phyloP scores from a whole-genome alignment of 2,797 vertebrate genomes.

The Buceros bicornis region DNA sequence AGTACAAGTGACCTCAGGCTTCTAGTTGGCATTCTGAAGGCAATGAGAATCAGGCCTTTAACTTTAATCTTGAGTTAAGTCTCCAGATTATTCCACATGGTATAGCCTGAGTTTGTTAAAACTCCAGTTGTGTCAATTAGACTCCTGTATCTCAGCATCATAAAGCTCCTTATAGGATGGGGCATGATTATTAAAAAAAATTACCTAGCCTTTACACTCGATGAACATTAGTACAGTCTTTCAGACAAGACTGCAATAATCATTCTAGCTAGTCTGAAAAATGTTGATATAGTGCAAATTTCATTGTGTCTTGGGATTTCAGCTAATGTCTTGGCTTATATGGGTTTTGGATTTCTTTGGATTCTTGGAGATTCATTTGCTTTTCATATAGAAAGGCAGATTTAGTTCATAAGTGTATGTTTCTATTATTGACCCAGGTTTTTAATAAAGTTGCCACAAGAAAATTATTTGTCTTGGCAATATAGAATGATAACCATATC shows the following conservation, averaged over 20 bases:
- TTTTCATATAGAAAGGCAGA: background rate
- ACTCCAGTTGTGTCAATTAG: background rate
- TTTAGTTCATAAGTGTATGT: background rate
- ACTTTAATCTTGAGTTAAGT: conserved; percentile 9
- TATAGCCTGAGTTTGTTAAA: background rate
- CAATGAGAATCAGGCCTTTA: conserved; percentile 1
- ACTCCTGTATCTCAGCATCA: background rate
- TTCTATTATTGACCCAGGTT: background rate
- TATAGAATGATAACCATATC: background rate
- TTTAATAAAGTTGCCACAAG: background rate
- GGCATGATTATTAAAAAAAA: background rate
- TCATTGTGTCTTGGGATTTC: background rate
- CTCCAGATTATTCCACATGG: background rate
- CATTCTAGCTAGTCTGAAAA: background rate
- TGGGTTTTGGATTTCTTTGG: background rate
- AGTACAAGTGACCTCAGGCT: conserved; percentile 42
- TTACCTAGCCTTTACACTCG: background rate
- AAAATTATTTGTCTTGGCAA: background rate
- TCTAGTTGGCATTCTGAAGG: background rate
- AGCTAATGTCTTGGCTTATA: background rate
- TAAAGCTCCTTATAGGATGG: background rate
- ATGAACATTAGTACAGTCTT: background rate
- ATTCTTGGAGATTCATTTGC: background rate
- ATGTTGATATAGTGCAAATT: background rate
- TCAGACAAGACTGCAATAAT: background rate